Base-by-base conservation (phyloP, 2,888 invertebrate species). In the Sesamia inferens region DNA sequence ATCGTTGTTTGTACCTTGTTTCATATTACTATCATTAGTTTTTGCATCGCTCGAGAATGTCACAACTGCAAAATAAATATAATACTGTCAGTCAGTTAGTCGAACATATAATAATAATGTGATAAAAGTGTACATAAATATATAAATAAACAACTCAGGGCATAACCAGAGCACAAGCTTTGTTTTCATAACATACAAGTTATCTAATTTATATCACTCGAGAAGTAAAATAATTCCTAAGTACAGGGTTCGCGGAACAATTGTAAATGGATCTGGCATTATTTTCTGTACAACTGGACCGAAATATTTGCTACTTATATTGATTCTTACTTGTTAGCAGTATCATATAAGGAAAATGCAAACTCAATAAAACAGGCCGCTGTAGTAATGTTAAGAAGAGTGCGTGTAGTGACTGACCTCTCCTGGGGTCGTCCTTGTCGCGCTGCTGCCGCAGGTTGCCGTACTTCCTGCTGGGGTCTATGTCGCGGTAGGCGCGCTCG, bases 41-140 rank as follows among this genome's bases (percentile, higher is more conserved):
- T 92, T 93, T 79, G 93, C 93, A 87, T 94, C 95, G 87, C 92
- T 91, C 89, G 94, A 94, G 92, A 96, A 96, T 86, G 94, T 95
- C 92, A 96, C 95, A 90, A 94, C 93, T 95, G 94, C 67, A 94
- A 95, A 90, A 90, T 90, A 93, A 92, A 92, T 88, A 89, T 78
- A 87, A 79, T 80, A 83, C 72, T 74, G 87, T 88, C 88, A 88
- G 86, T 87, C 85, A 24, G 87, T 87, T 84, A 81, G 89, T 87
- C 81, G 58, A 68, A 76, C 64, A 75, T 72, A 77, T 66, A 71
- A 76, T 68, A 57, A 14, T 71, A 74, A 61, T 10, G 39, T 65
- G 31, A 58, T 59, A 57, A 71, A 77, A 48, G 47, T 58, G 19
- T 69, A 39, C 10, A 16, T 22, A 31, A 39, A 61, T n/a, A n/a